phyloP scores from a whole-genome alignment of 2,113 vertebrate genomes.

The Orthonyx spaldingii region DNA sequence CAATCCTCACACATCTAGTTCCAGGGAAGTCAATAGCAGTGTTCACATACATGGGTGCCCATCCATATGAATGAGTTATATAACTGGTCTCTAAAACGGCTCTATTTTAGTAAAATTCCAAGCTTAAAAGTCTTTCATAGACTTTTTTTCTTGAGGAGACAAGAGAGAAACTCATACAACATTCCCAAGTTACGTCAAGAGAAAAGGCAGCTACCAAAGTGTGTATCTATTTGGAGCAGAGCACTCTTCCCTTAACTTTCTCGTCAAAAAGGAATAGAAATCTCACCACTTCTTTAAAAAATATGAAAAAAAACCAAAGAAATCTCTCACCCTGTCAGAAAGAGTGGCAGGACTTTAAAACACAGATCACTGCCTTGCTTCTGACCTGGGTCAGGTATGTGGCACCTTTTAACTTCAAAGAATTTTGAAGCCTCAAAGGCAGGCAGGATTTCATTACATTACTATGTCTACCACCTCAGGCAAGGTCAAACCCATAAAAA shows the following conservation, averaged over 20 bases:
- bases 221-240: not conserved
- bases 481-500: not conserved
- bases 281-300: not conserved
- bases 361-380: not conserved
- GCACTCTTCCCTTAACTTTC: not conserved
- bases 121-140: not conserved
- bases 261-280: not conserved
- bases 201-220: not conserved
- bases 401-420: conserved; percentile 1
- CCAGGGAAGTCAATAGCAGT: not conserved
- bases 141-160: not conserved
- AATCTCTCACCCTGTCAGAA: not conserved
- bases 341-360: not conserved
- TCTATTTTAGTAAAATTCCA: not conserved
- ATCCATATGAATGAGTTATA: not conserved
- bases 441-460: not conserved
- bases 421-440: not conserved
- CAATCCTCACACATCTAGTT: not conserved
- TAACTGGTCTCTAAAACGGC: not conserved
- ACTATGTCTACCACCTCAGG: not conserved
- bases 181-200: not conserved
- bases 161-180: not conserved
- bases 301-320: not conserved
- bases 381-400: not conserved
- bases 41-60: not conserved